Percentiles rank a stretch among this genome's conserved stretches.
phyloP scores from a whole-genome alignment of 2,113 vertebrate genomes.

The Ellobius talpinus region DNA sequence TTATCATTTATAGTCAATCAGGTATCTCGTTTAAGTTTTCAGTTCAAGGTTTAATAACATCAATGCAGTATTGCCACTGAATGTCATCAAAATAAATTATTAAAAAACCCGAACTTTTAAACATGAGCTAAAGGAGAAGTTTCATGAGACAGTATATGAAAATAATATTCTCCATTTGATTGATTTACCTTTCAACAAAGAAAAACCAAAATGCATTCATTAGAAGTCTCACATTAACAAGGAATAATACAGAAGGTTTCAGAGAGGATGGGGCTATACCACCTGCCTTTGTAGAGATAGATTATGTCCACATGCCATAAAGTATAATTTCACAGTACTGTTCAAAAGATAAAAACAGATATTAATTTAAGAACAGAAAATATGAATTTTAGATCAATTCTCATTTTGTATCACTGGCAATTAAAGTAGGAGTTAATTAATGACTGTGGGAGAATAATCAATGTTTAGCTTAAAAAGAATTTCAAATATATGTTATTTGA shows the following conservation, averaged over 20 bases:
- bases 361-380: slow-evolving; percentile 74
- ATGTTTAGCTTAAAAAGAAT: slow-evolving; percentile 50
- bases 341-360: background rate
- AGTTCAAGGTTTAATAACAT: background rate
- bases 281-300: background rate
- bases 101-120: background rate
- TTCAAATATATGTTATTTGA: slow-evolving; percentile 54
- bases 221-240: background rate
- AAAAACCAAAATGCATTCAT: background rate
- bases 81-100: background rate
- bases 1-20: background rate
- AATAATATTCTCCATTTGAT: background rate
- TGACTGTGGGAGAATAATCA: slow-evolving; percentile 45
- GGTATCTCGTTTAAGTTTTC: slow-evolving; percentile 10
- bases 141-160: background rate
- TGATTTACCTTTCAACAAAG: slow-evolving; percentile 22
- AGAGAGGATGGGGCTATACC: background rate
- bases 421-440: slow-evolving; percentile 66
- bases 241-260: background rate
- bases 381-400: slow-evolving; percentile 10
- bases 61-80: background rate
- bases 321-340: slow-evolving; percentile 42
- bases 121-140: background rate
- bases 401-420: slow-evolving; percentile 50
- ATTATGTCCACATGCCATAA: background rate